phyloP scores from a whole-genome alignment of 2,797 vertebrate genomes.

The Chiloscyllium punctatum region DNA sequence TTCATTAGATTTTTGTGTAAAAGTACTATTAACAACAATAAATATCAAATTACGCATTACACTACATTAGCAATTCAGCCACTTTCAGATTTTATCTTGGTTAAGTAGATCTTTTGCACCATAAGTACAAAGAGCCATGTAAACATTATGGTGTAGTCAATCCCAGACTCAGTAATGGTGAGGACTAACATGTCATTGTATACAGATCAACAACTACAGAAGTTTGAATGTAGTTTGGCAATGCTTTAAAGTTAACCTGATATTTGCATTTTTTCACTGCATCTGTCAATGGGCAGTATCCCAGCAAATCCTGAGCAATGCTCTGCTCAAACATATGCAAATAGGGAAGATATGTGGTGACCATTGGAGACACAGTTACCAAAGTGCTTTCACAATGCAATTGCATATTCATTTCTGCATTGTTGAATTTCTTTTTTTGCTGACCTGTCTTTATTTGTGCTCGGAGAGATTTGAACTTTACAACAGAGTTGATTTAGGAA shows the following conservation, averaged over 20 bases:
- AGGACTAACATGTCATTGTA: neutral
- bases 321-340: neutral
- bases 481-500: neutral
- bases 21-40: neutral
- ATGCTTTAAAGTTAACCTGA: neutral
- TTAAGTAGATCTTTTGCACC: neutral
- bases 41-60: neutral
- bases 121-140: neutral
- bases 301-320: neutral
- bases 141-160: neutral
- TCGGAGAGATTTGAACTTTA: neutral
- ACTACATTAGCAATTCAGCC: neutral
- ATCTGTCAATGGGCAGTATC: neutral
- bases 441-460: neutral
- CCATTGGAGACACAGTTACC: neutral
- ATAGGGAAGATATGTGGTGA: neutral
- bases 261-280: neutral
- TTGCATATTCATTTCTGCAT: neutral
- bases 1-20: neutral
- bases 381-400: neutral
- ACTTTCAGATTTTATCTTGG: constrained; percentile 4
- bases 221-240: neutral
- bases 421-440: neutral
- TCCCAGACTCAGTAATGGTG: neutral
- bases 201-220: neutral